phyloP scores from a whole-genome alignment of 2,888 invertebrate species.

The Ernsta delagoae region DNA sequence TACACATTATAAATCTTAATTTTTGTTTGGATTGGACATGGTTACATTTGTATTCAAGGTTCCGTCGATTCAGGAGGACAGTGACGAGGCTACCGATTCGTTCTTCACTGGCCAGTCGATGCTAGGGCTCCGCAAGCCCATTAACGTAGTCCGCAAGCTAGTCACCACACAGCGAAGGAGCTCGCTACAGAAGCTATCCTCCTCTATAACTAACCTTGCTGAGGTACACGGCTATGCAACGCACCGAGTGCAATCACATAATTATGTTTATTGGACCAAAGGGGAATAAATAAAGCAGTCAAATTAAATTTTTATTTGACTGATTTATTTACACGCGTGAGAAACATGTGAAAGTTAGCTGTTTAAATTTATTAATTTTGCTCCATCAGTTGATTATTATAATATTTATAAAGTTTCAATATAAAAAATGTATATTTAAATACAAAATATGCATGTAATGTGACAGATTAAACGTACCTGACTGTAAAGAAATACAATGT shows the following conservation, averaged over 20 bases:
- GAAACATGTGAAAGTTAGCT: background rate
- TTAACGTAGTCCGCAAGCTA: slow-evolving; percentile 81
- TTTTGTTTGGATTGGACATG: slow-evolving; percentile 19
- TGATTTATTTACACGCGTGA: too few species aligned
- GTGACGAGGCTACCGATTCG: slow-evolving; percentile 61
- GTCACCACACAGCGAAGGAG: slow-evolving; percentile 78
- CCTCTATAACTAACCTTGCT: slow-evolving; percentile 79
- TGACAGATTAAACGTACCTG: too few species aligned
- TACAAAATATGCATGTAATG: too few species aligned
- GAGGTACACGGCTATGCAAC: slow-evolving; percentile 73
- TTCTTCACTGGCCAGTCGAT: slow-evolving; percentile 54
- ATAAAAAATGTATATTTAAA: too few species aligned
- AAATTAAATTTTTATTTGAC: too few species aligned
- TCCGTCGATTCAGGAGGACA: slow-evolving; percentile 69
- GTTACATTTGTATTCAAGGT: slow-evolving; percentile 74
- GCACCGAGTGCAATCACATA: slow-evolving; percentile 64
- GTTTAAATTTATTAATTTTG: too few species aligned
- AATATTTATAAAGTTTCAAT: too few species aligned
- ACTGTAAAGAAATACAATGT: too few species aligned
- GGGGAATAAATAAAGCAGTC: background rate
- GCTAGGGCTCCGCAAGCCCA: slow-evolving; percentile 73
- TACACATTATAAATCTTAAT: background rate
- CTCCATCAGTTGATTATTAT: too few species aligned
- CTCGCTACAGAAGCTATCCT: slow-evolving; percentile 78
- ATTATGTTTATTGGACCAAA: background rate